A percentile compares a stretch with the other conserved stretches of the same genome.
Conservation (phyloP, 1,140 invertebrate genomes). For the Akabosia matsudoensis region DNA sequence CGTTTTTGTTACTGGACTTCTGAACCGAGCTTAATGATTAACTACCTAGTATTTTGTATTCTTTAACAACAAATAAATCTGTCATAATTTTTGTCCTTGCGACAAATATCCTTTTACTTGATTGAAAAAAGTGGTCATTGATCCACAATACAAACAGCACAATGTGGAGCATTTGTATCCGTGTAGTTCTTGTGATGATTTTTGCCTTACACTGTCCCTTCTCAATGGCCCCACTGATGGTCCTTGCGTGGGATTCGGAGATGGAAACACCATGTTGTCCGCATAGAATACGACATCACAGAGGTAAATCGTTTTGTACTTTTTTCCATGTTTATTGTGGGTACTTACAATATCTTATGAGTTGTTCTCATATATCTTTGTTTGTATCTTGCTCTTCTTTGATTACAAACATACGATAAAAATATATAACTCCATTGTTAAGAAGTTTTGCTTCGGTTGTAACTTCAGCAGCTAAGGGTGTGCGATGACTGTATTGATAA, state of each 20-base stretch:
- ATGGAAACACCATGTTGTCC: slow-evolving; percentile 46
- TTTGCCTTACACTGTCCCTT: slow-evolving; percentile 47
- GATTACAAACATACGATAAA: too few species aligned
- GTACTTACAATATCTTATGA: neutral
- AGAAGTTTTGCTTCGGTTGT: too few species aligned
- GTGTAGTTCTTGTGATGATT: slow-evolving; percentile 46
- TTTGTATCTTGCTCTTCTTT: neutral
- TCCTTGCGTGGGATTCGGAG: slow-evolving; percentile 45
- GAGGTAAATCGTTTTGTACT: slow-evolving; percentile 43
- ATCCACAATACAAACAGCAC: slow-evolving; percentile 7
- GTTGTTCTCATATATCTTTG: neutral
- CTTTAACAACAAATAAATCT: neutral
- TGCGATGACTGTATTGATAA: too few species aligned
- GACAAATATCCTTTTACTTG: neutral
- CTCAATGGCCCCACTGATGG: slow-evolving; percentile 46
- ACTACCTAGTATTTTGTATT: too few species aligned
- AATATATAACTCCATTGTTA: too few species aligned
- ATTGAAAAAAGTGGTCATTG: neutral
- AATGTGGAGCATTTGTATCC: slow-evolving; percentile 46
- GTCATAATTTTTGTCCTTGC: neutral
- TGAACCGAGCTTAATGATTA: neutral
- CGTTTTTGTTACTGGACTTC: neutral
- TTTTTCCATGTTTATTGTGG: neutral
- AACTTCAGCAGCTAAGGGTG: too few species aligned
- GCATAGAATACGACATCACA: slow-evolving; percentile 46